phyloP scores from a whole-genome alignment of 2,797 vertebrate species.

The Acrossocheilus fasciatus region DNA sequence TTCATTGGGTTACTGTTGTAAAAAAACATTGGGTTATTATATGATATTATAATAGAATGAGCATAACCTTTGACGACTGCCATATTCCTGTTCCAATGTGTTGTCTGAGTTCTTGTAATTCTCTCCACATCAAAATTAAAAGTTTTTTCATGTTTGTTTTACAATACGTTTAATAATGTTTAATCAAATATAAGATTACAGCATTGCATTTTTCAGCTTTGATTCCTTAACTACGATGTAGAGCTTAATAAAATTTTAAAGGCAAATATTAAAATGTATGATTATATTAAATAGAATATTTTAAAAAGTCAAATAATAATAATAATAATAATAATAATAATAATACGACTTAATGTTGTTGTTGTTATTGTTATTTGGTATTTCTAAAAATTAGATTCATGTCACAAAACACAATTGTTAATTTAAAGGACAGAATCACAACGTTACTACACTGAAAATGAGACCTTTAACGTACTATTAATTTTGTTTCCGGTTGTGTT shows the following conservation, averaged over 20 bases:
- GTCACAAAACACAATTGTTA: not conserved
- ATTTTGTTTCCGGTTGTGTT: conserved; percentile 39
- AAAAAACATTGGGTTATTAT: not conserved
- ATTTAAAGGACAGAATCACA: not conserved
- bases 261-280: not conserved
- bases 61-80: too few species aligned
- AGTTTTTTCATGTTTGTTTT: not conserved
- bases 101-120: conserved; percentile 3
- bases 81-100: not conserved
- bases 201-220: not conserved
- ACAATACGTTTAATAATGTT: not conserved
- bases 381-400: not conserved
- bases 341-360: not conserved
- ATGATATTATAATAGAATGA: not conserved
- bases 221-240: not conserved
- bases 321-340: not conserved
- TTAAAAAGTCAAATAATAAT: not conserved
- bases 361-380: not conserved
- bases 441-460: not conserved
- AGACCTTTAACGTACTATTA: not conserved
- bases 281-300: not conserved
- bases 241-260: not conserved
- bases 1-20: not conserved
- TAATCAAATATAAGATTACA: not conserved
- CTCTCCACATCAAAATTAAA: not conserved